phyloP scores from a whole-genome alignment of 2,888 invertebrate species.

The Pyrrhia umbra region DNA sequence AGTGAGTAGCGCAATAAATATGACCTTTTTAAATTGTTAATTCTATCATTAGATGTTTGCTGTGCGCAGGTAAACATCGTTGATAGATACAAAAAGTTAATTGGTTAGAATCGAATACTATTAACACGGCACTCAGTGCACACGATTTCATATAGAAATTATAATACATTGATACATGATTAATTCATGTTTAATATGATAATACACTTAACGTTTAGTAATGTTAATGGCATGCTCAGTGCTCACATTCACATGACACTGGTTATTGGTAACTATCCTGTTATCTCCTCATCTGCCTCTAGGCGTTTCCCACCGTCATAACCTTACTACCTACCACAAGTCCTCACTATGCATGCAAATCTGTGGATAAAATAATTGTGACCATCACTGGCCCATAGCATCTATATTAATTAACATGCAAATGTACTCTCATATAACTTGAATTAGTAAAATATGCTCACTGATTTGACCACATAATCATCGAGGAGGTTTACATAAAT shows the following conservation, averaged over 20 bases:
- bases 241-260: constrained; percentile 18
- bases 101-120: constrained; percentile 45
- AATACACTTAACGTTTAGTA: not conserved
- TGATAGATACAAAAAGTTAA: constrained; percentile 34
- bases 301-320: not conserved
- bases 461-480: too few species aligned
- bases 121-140: constrained; percentile 24
- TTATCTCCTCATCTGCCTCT: not conserved
- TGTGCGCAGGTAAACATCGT: constrained; percentile 28
- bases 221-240: constrained; percentile 19
- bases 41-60: constrained; percentile 41
- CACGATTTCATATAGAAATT: constrained; percentile 31
- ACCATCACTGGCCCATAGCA: too few species aligned
- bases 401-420: not conserved
- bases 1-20: constrained; percentile 54
- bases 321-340: too few species aligned
- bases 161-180: constrained; percentile 30
- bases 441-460: too few species aligned
- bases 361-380: not conserved
- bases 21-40: constrained; percentile 45
- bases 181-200: constrained; percentile 24
- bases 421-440: too few species aligned
- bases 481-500: too few species aligned
- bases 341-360: not conserved
- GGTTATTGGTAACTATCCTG: not conserved